phyloP scores from a whole-genome alignment of 2,797 vertebrate species.

The Denticeps clupeoides region DNA sequence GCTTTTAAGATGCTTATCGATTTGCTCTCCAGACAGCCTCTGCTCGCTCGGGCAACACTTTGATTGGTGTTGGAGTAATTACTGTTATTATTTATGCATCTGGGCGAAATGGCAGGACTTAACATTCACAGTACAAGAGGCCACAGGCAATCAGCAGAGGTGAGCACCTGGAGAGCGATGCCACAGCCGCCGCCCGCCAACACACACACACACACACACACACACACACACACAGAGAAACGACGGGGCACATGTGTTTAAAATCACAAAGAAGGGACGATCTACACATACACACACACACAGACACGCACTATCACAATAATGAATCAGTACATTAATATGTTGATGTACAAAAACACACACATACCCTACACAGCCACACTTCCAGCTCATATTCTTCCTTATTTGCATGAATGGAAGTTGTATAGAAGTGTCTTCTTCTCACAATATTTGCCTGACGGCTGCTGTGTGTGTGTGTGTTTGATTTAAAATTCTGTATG shows the following conservation, averaged over 20 bases:
- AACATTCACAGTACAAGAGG: constrained; percentile 74
- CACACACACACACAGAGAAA: no score
- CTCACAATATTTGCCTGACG: constrained; percentile 12
- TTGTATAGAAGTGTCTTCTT: constrained; percentile 8
- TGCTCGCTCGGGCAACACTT: constrained; percentile 66
- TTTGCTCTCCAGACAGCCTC: constrained; percentile 71
- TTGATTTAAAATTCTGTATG: neutral
- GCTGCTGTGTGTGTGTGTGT: constrained; percentile 1
- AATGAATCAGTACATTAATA: no score
- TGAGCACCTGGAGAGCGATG: constrained; percentile 58
- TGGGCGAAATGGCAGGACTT: constrained; percentile 76
- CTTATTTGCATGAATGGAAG: no score
- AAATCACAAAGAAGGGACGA: no score
- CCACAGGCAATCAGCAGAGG: constrained; percentile 71
- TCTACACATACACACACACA: no score
- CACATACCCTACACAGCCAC: no score
- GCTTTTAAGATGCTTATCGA: constrained; percentile 78
- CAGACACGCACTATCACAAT: no score
- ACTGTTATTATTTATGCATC: constrained; percentile 82
- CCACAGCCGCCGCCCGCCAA: neutral
- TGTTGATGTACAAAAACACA: no score
- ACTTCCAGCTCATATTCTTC: no score
- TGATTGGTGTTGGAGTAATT: constrained; percentile 77
- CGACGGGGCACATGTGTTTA: neutral
- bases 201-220: neutral